Evolutionary conservation across 2,113 vertebrate genomes (phyloP), one percentile per base, ranked within the genome.

Genomic region (Toxotes jaculatrix): DNA sequence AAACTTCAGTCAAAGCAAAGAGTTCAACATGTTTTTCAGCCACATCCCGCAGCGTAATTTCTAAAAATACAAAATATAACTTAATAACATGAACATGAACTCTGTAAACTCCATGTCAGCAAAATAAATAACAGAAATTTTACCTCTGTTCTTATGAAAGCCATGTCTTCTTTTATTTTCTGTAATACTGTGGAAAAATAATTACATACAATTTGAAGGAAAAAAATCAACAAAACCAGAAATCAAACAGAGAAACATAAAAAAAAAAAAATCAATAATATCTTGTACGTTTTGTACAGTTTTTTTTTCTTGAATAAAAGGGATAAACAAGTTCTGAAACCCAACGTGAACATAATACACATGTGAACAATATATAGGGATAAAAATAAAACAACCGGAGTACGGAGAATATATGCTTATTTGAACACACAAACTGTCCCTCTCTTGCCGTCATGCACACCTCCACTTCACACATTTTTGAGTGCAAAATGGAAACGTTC

Each of bases 151-250:
- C 56, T 83, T 94, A 94, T 92, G 90, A 95, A 96, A 95, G 87
- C 84, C 23, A 91, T 93, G 91, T 94, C 87, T 85, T 94, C 80
- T 91, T 95, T 95, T 90, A 92, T 91, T 93, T 73, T 92, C 69
- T 89, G 84, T 90, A 86, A 92, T 91, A 93, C 82, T 89, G 93
- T 96, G 95, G 91, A 95, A 96, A 96, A 95, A 96, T 95, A 95
- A 94, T 93, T 91, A 95, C 92, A 91, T 92, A 93, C 88, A 91
- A 88, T 93, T 93, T 93, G 86, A 89, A 87, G 67, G 74, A 87
- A 85, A 65, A 84, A 64, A 63, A 27, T 27, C 27, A 27, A 27
- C 27, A 27, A 64, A 84, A 51, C 57, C 9, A 27, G n/a, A 61
- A 85, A 85, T 67, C 56, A 65, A 79, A 88, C 60, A 77, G 65